These are phyloP conservation scores for Petroica traversi DNA, from an alignment of 2,113 vertebrate species.

Conservation along the genomic window DNA sequence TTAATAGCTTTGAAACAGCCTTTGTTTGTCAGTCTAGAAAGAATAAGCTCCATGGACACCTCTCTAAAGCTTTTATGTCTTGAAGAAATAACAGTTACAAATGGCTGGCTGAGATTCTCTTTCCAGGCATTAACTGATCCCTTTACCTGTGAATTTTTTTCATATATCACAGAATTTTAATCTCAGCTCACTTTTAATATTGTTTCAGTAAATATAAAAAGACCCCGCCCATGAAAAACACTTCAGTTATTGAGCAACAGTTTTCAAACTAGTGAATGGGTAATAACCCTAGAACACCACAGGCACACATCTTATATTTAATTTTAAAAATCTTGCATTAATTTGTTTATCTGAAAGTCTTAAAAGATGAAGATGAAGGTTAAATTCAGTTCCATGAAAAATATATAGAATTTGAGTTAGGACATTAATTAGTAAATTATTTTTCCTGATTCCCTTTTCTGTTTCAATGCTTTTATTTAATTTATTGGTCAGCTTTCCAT, in stretches of 20 bases:
- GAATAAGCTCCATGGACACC: not conserved
- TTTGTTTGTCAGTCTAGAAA: not conserved
- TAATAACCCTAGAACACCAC: not conserved
- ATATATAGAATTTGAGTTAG: not conserved
- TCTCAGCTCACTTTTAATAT: not conserved
- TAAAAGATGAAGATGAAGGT: not conserved
- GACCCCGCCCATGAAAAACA: not conserved
- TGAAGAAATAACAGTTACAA: not conserved
- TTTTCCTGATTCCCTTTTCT: not conserved
- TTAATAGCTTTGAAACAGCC: not conserved
- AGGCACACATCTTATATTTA: not conserved
- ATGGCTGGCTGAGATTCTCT: not conserved
- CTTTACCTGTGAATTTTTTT: not conserved
- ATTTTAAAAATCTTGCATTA: not conserved
- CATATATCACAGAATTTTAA: not conserved
- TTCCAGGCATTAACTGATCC: not conserved
- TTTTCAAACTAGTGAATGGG: not conserved
- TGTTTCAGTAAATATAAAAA: not conserved
- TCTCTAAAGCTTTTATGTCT: not conserved
- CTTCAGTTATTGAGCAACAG: not conserved
- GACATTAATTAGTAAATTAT: not conserved
- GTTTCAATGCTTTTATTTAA: not conserved
- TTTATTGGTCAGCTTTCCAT: not conserved
- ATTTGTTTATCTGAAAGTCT: not conserved
- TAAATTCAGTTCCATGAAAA: not conserved